Percentiles rank a stretch among this genome's conserved stretches.
Evolutionary conservation across 2,113 vertebrate species (phyloP).

Genomic region (Mustelus asterias): DNA sequence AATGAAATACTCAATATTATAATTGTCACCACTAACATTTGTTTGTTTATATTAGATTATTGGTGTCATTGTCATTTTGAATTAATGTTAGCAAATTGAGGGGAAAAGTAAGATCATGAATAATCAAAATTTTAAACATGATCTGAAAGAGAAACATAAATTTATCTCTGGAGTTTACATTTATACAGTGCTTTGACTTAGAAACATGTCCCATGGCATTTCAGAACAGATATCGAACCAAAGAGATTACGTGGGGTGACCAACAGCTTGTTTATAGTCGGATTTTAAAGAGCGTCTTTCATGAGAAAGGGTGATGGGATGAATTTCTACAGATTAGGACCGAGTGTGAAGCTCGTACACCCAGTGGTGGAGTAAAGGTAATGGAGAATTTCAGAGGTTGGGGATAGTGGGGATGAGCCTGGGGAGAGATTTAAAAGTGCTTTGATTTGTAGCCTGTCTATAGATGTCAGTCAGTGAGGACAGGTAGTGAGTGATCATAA

Average conservation of each 20-base stretch:
- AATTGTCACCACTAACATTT: background rate
- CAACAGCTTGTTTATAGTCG: background rate
- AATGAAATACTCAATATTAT: background rate
- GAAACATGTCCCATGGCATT: background rate
- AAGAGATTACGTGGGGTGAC: background rate
- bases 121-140: background rate
- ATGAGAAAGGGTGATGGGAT: background rate
- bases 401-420: background rate
- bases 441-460: background rate
- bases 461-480: background rate
- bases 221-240: background rate
- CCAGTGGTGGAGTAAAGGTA: background rate
- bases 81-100: no score
- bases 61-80: no score
- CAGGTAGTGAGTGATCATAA: background rate
- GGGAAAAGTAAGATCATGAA: background rate
- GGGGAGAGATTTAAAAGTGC: background rate
- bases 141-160: background rate
- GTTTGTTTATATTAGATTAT: no score
- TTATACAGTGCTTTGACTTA: background rate
- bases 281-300: background rate
- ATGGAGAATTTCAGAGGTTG: background rate
- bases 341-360: background rate
- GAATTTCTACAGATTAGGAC: background rate
- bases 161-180: background rate